Base-by-base conservation (phyloP, 2,797 vertebrate genomes). In the Lagodon rhomboides region DNA sequence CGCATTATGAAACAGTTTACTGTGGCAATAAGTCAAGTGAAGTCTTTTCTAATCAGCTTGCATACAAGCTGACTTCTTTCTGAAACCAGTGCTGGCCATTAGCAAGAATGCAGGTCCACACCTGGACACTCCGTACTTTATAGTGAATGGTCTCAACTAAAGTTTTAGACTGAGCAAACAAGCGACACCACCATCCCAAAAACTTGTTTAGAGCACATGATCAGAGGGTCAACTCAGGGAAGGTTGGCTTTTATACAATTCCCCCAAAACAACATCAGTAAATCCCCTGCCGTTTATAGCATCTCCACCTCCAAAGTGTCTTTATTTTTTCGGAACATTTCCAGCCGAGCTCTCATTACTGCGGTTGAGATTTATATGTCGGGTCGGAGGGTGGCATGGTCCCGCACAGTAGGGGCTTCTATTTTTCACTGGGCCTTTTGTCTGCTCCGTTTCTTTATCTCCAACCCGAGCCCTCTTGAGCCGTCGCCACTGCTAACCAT, bases 301-400 rank as follows among this genome's bases (percentile, higher is more conserved):
- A 82, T 64, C 71, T 85, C 69, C n/a, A 22, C 73, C 73, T 80
- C 79, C 64, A 78, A 62, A 79, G 44, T 59, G 20, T 83, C 64
- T 75, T 23, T 72, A 68, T 82, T 83, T 34, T 22, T 58, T 82
- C 34, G n/a, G 13, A 82, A 80, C 50, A 71, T 78, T 84, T 91
- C 88, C 85, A 88, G 85, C 87, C 15, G 67, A 77, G 82, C 76
- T 91, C 81, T 91, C 81, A 91, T 92, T 92, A 88, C 79, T 81
- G 77, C 7, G 62, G 83, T 73, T 63, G 75, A 79, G 83, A 92
- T 89, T 87, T 92, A 90, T 88, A 80, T 10, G 79, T 69, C 16
- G 59, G 79, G 77, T 84, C 17, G 67, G 73, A 22, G 49, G 63
- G 63, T 75, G 79, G 60, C 80, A 79, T 78, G 70, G 56, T 80